Conservation (phyloP, 2,797 vertebrate species). For the Micropoecilia bifurca region DNA sequence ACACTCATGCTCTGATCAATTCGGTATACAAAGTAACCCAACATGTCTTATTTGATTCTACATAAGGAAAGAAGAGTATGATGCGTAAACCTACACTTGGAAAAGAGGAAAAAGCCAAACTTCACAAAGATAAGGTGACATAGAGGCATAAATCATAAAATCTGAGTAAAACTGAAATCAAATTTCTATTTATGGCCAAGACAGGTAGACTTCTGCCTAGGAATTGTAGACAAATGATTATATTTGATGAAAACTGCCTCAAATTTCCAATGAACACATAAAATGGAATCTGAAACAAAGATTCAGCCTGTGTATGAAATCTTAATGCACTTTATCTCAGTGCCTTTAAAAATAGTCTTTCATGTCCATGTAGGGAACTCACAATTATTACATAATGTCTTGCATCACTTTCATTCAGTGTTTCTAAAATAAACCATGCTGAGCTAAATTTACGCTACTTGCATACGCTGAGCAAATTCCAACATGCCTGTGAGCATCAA, state of each 20-base stretch:
- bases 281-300: slow-evolving; percentile 3
- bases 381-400: slow-evolving; percentile 71
- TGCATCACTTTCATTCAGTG: slow-evolving; percentile 65
- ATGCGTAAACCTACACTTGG: neutral
- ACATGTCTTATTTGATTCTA: neutral
- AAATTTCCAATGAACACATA: neutral
- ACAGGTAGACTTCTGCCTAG: neutral
- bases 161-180: neutral
- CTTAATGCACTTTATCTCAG: slow-evolving; percentile 19
- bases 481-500: slow-evolving; percentile 22
- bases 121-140: neutral
- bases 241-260: neutral
- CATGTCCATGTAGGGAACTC: slow-evolving; percentile 52
- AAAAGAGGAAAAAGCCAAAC: neutral
- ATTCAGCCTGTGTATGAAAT: slow-evolving; percentile 9
- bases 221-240: neutral
- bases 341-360: slow-evolving; percentile 56
- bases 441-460: slow-evolving; percentile 55
- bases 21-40: neutral
- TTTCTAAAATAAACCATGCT: slow-evolving; percentile 57
- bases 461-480: slow-evolving; percentile 40
- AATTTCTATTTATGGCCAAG: neutral
- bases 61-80: neutral
- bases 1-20: neutral
- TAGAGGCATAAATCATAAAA: neutral